Percentiles rank a stretch among this genome's conserved stretches.
Evolutionary conservation across 2,113 vertebrate genomes (phyloP).

Genomic region (Megaceryle torquata): DNA sequence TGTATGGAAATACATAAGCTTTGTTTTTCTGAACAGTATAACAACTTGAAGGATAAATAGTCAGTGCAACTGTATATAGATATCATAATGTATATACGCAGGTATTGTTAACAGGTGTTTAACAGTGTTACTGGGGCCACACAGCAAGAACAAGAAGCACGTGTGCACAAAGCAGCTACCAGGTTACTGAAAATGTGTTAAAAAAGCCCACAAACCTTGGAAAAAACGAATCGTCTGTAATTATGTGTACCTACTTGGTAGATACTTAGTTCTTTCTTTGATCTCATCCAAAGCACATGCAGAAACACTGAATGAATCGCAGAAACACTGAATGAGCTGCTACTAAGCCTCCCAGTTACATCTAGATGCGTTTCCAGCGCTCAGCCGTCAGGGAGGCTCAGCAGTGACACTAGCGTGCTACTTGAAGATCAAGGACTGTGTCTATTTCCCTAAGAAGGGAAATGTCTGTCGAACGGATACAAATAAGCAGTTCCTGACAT

Average conservation of each 20-base stretch:
- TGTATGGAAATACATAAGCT: not conserved
- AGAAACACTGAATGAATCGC: not conserved
- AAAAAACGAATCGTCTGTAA: not conserved
- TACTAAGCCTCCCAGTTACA: not conserved
- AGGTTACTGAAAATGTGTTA: not conserved
- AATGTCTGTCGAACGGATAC: not conserved
- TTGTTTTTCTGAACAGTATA: not conserved
- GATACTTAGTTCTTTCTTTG: not conserved
- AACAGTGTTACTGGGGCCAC: not conserved
- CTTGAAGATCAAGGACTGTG: not conserved
- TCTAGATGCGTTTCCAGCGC: not conserved
- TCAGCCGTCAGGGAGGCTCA: not conserved
- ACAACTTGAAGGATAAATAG: not conserved
- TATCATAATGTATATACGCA: fast-evolving
- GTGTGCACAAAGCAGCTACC: fast-evolving
- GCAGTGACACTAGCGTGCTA: not conserved
- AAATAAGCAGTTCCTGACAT: not conserved
- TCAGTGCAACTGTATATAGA: not conserved
- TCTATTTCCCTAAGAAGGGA: not conserved
- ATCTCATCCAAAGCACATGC: not conserved
- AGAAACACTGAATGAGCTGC: not conserved
- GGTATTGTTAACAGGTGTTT: not conserved
- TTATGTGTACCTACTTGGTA: not conserved
- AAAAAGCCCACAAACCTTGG: not conserved
- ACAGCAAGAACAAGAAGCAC: not conserved